Evolutionary conservation across 2,888 invertebrate genomes (phyloP), one percentile per base, ranked within the genome.

Genomic region (Mylabris sibirica): DNA sequence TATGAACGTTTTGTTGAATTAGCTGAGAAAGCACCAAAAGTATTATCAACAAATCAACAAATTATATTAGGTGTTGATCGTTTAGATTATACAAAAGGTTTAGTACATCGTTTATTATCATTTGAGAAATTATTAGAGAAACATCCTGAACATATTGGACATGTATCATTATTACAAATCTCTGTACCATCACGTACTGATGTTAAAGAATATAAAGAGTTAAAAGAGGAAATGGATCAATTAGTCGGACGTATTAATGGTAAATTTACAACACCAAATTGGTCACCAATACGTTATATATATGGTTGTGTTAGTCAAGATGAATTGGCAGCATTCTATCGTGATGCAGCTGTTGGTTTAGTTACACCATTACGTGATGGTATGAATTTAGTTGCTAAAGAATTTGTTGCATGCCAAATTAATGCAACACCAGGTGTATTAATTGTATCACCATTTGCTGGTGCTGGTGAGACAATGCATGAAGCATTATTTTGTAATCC

Each of bases 391-490:
- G 96, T 96, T 0, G 96, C 96, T 8, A 96, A 96, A 82, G 96
- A 96, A 83, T 96, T 95, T 81, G 96, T 96, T 0, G 96, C 96
- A 1, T 96, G 96, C 80, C 95, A 96, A 85, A 95, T 95, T 41
- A 95, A 95, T 78, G 89, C 89, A 26, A 91, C 93, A 0, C 95
- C 85, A 4, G 96, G 96, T 2, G 96, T 96, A 0, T 85, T 96
- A 44, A 93, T 96, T 63, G 91, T 96, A 9, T 96, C 96, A 0
- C 96, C 96, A 0, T 96, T 96, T 81, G 96, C 96, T 67, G 96
- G 96, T 0, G 96, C 96, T 6, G 95, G 95, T 0, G 95, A 96
- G 84, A 95, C 94, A 88, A 96, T 96, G 96, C 95, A 95, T 85
- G 96, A 96, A 82, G 96, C 96, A 2, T 87, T 96, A 11, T 90